Percentiles rank a stretch among this genome's conserved stretches.
These are phyloP conservation scores for Meandrina meandrites DNA, from an alignment of 92 coral and sea anemone species.

Conservation along the genomic window DNA sequence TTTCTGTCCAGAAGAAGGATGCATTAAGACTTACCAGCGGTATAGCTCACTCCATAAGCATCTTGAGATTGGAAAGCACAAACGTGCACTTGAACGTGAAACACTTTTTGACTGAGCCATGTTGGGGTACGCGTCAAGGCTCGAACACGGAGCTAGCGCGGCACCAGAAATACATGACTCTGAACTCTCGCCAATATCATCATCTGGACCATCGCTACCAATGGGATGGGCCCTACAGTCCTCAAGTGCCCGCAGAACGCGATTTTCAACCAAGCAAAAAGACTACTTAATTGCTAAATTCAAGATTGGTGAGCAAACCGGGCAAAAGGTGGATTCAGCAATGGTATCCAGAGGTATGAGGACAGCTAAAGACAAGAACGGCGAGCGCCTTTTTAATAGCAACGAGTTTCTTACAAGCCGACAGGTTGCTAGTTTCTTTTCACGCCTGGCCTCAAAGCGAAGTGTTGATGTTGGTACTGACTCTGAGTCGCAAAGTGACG, in stretches of 20 bases:
- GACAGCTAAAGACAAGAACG: slow-evolving; percentile 30
- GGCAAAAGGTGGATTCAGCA: slow-evolving; percentile 45
- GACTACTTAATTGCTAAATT: slow-evolving; percentile 33
- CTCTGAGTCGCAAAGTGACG: slow-evolving; percentile 7
- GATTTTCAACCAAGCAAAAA: slow-evolving; percentile 40
- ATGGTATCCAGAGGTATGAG: slow-evolving; percentile 41
- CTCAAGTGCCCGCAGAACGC: slow-evolving; percentile 28
- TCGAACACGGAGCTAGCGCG: slow-evolving; percentile 29
- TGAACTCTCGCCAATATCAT: background rate
- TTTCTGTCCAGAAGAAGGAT: slow-evolving; percentile 65
- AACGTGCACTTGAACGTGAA: slow-evolving; percentile 50
- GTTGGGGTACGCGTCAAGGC: slow-evolving; percentile 42
- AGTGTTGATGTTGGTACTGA: slow-evolving; percentile 31
- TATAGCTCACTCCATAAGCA: slow-evolving; percentile 40
- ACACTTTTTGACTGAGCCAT: slow-evolving; percentile 53
- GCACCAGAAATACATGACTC: slow-evolving; percentile 8
- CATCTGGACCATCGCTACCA: slow-evolving; percentile 21
- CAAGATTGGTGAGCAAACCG: slow-evolving; percentile 45
- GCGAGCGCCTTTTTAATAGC: slow-evolving; percentile 44
- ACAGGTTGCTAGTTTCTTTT: slow-evolving; percentile 47
- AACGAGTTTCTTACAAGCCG: slow-evolving; percentile 39
- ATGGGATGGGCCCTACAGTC: slow-evolving; percentile 60
- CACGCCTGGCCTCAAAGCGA: slow-evolving; percentile 54
- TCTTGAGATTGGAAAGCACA: slow-evolving; percentile 50
- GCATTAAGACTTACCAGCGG: slow-evolving; percentile 44